Evolutionary conservation across 2,797 vertebrate genomes (phyloP).

Genomic region (Percopsis omiscomaycus): DNA sequence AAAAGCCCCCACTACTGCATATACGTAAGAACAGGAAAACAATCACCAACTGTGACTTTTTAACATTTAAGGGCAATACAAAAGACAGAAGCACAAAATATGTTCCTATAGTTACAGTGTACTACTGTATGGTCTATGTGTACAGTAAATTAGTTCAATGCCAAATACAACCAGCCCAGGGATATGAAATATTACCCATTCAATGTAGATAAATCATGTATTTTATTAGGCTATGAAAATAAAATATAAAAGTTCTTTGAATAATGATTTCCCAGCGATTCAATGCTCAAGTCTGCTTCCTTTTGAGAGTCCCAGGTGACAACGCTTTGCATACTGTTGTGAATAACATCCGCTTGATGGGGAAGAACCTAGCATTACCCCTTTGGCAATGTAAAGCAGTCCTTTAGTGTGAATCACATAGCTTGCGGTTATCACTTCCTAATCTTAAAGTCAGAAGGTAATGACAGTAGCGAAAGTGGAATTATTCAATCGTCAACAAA

Average conservation of each 20-base stretch:
- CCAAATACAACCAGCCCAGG: constrained; percentile 52
- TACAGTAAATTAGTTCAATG: constrained; percentile 46
- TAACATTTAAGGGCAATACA: constrained; percentile 27
- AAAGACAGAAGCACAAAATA: constrained; percentile 35
- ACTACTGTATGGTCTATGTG: constrained; percentile 32
- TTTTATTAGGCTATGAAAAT: constrained; percentile 64
- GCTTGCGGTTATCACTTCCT: constrained; percentile 72
- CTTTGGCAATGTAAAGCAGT: constrained; percentile 80
- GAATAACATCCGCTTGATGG: constrained; percentile 77
- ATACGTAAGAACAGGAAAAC: constrained; percentile 8
- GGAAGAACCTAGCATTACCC: constrained; percentile 67
- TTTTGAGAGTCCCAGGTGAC: constrained; percentile 76
- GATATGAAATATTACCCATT: constrained; percentile 54
- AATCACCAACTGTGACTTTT: constrained; percentile 32
- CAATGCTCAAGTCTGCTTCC: constrained; percentile 67
- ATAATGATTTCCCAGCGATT: constrained; percentile 76
- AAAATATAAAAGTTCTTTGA: constrained; percentile 69
- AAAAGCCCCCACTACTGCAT: constrained; percentile 50
- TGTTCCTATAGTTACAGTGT: constrained; percentile 16
- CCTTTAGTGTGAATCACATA: constrained; percentile 77
- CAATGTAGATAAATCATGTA: constrained; percentile 59
- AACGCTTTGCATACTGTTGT: constrained; percentile 78
- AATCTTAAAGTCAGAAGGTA: constrained; percentile 69
- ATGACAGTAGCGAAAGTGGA: constrained; percentile 63
- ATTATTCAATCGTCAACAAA: constrained; percentile 60